Conservation (phyloP, 2,113 vertebrate genomes). For the Cromileptes altivelis region DNA sequence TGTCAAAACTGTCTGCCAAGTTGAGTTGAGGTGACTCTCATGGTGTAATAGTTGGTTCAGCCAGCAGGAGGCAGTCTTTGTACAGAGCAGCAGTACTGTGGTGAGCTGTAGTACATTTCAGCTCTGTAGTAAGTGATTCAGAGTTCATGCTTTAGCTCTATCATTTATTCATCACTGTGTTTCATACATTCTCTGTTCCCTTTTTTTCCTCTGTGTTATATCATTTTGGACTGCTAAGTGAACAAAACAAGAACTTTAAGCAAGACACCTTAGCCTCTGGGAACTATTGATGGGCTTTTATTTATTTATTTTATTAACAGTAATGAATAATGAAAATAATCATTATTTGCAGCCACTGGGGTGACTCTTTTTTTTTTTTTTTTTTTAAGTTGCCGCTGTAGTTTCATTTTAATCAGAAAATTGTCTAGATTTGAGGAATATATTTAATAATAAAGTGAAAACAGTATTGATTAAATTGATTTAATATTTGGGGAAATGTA, state of each 20-base stretch:
- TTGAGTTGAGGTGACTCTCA: not conserved
- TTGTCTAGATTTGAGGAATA: not conserved
- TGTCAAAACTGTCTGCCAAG: constrained; percentile 24
- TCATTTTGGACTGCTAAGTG: not conserved
- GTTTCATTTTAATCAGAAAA: not conserved
- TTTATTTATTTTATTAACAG: not conserved
- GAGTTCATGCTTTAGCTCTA: not conserved
- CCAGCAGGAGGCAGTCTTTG: constrained; percentile 61
- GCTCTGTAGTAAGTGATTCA: not conserved
- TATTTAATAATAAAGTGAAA: not conserved
- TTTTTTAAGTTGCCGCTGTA: not conserved
- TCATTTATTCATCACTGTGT: not conserved
- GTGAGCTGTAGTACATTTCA: not conserved
- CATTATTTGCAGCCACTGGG: not conserved
- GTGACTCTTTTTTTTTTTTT: not conserved
- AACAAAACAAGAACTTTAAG: not conserved
- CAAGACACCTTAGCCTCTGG: not conserved
- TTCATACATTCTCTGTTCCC: not conserved
- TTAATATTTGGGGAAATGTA: not conserved
- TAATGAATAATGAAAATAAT: not conserved
- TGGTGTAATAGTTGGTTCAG: not conserved
- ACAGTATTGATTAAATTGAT: not conserved
- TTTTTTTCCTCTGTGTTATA: not conserved
- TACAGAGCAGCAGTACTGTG: not conserved
- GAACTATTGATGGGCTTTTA: not conserved